Conservation (phyloP, 2,888 invertebrate species). For the Timandra comae region DNA sequence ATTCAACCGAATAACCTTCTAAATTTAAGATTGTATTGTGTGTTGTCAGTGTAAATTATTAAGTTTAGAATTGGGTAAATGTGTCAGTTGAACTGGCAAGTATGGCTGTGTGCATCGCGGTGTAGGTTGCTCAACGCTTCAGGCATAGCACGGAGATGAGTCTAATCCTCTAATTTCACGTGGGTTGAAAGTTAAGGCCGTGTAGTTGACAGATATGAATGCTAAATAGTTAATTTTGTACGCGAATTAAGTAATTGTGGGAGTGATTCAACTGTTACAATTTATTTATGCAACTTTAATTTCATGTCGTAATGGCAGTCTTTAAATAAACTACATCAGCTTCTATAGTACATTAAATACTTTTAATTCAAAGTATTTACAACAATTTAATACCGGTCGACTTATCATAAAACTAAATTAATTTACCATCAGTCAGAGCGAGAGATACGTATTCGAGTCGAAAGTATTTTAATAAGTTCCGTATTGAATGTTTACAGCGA, state of each 20-base stretch:
- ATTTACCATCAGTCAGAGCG: conserved; percentile 20
- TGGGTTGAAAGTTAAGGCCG: conserved; percentile 65
- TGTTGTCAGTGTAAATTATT: conserved; percentile 55
- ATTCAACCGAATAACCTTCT: conserved; percentile 41
- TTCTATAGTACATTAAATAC: too few relatives aligned
- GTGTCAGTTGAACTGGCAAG: conserved; percentile 44
- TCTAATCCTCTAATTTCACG: conserved; percentile 40
- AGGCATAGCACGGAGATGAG: conserved; percentile 55
- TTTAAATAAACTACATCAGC: too few relatives aligned
- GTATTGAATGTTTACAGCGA: conserved; percentile 40
- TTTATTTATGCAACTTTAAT: too few relatives aligned
- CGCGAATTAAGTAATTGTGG: conserved; percentile 44
- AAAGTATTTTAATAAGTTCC: conserved; percentile 56
- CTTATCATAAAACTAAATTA: too few relatives aligned
- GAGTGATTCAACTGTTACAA: conserved; percentile 30
- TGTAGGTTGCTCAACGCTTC: conserved; percentile 55
- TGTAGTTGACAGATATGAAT: conserved; percentile 60
- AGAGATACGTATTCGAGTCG: conserved; percentile 15
- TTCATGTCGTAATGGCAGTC: too few relatives aligned
- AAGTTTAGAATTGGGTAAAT: conserved; percentile 59
- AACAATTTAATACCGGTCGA: too few relatives aligned
- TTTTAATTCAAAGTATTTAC: too few relatives aligned
- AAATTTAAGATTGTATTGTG: conserved; percentile 61
- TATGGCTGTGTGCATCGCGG: conserved; percentile 19
- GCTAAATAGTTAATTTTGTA: conserved; percentile 30